Base-by-base conservation (phyloP, 2,113 vertebrate species). In the Emberiza fucata region DNA sequence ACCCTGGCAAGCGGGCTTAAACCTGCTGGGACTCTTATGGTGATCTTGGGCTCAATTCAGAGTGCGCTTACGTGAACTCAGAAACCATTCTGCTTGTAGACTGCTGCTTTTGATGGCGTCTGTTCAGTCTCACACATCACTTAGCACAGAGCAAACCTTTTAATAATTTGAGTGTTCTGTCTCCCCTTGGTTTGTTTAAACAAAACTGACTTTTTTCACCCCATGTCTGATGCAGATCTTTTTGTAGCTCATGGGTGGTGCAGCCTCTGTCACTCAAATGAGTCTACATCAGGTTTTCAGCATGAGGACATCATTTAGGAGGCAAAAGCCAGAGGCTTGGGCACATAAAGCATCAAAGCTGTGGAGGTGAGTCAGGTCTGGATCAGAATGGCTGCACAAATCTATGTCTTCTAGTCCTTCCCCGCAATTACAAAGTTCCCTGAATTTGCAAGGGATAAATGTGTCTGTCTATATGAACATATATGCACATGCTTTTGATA, bases 401-500 rank as follows among this genome's bases (percentile, higher is more conserved):
- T 39, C 25, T 40, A 9, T 33, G 28, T 77, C 8, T 65, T 6
- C 19, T 33, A 2, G 12, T 75, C 51, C 47, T 92, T 61, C n/a
- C 31, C 28, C 31, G 25, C 17, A 51, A 6, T 16, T 31, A 40
- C 5, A 5, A n/a, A 53, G 7, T 54, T 71, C 22, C 17, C 21
- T 75, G 42, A 37, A 63, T 75, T 88, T 78, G 25, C 37, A 59
- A 28, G 15, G 48, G 40, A 12, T 19, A 31, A 47, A n/a, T 28
- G 6, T 3, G 5, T 24, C 47, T 72, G 11, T 35, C 4, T 45
- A 1, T 63, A 21, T 61, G 68, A 45, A 39, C 48, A 5, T 78
- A 6, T 2, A 7, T 31, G 24, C 40, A 45, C 18, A 3, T 0
- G 2, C 2, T 1, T 64, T 2, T 6, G 14, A 14, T 57, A 40